Evolutionary conservation across 2,113 vertebrate species (phyloP).

Genomic region (Ceratotherium simum): DNA sequence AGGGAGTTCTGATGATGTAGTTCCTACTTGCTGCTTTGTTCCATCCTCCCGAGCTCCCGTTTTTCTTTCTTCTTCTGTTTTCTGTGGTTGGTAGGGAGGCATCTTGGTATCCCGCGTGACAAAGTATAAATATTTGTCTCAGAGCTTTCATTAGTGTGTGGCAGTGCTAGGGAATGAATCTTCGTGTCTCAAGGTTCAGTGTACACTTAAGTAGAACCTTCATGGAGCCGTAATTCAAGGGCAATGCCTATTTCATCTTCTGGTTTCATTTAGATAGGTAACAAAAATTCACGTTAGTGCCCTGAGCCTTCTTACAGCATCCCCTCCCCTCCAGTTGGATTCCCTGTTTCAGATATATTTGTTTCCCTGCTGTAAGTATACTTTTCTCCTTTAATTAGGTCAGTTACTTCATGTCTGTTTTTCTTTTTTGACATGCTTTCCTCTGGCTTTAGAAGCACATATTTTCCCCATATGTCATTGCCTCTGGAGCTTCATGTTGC

Average conservation of each 20-base stretch:
- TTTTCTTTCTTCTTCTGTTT: background rate
- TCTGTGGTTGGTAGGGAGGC: background rate
- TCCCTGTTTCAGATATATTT: constrained; percentile 33
- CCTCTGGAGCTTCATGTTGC: constrained; percentile 76
- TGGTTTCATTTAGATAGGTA: background rate
- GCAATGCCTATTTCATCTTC: background rate
- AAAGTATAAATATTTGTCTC: constrained; percentile 8
- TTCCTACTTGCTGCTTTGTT: background rate
- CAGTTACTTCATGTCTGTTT: constrained; percentile 82
- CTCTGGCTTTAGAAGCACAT: constrained; percentile 78
- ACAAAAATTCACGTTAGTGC: background rate
- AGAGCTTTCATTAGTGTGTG: background rate
- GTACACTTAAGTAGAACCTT: background rate
- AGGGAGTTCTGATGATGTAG: background rate
- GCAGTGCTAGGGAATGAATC: background rate
- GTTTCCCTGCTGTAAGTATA: constrained; percentile 55
- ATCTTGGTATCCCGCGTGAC: background rate
- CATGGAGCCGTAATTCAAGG: background rate
- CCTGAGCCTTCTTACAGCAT: background rate
- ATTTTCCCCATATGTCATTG: constrained; percentile 80
- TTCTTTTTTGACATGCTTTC: constrained; percentile 81
- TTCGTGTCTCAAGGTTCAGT: background rate
- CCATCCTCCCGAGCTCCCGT: background rate
- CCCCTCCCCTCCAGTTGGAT: background rate
- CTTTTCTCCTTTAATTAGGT: constrained; percentile 78